Percentiles rank a stretch among this genome's conserved stretches.
Conservation (phyloP, 2,888 invertebrate genomes). For the Xylocampa areola region DNA sequence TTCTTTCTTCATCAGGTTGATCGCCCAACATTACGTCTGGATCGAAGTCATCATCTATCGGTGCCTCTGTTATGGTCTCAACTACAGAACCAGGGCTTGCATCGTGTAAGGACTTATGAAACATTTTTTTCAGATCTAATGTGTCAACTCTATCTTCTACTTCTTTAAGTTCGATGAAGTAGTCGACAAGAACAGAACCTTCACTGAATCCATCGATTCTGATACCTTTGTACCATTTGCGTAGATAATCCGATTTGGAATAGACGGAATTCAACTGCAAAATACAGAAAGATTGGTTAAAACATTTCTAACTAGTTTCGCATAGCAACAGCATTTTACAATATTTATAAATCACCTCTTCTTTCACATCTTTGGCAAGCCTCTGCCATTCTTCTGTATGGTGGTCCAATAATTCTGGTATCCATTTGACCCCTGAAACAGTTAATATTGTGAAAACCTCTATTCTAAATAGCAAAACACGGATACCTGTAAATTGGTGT, state of each 20-base stretch:
- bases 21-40: slow-evolving; percentile 84
- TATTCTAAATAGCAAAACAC: background rate
- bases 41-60: slow-evolving; percentile 72
- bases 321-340: background rate
- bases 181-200: slow-evolving; percentile 96
- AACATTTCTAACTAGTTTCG: too few species aligned
- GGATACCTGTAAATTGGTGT: background rate
- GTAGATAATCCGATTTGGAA: slow-evolving; percentile 92
- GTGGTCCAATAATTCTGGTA: slow-evolving; percentile 95
- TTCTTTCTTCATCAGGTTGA: slow-evolving; percentile 85
- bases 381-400: slow-evolving; percentile 96
- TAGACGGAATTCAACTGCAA: slow-evolving; percentile 95
- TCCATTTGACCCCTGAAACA: slow-evolving; percentile 92
- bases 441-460: background rate
- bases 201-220: slow-evolving; percentile 96
- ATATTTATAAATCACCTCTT: slow-evolving; percentile 90
- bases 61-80: slow-evolving; percentile 72
- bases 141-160: slow-evolving; percentile 93
- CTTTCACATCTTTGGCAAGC: slow-evolving; percentile 94
- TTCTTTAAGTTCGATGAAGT: slow-evolving; percentile 95
- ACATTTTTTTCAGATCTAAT: slow-evolving; percentile 92
- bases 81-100: slow-evolving; percentile 87
- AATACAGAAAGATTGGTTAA: too few species aligned
- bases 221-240: slow-evolving; percentile 95
- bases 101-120: slow-evolving; percentile 90